Conservation (phyloP, 2,113 vertebrate species). For the Penelope pileata region DNA sequence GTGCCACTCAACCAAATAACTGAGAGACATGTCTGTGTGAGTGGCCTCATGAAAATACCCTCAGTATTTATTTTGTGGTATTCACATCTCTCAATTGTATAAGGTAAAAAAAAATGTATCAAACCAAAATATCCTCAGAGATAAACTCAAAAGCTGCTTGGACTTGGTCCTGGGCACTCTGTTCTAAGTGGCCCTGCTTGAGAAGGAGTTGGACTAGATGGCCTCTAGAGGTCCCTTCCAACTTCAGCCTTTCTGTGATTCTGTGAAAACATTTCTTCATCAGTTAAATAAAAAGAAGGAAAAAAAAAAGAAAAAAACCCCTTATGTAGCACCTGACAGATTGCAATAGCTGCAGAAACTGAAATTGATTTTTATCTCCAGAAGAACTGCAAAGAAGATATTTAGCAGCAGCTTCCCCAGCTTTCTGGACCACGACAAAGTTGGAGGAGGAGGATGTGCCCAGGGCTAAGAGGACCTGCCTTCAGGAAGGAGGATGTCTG, state of each 20-base stretch:
- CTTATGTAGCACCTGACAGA: not conserved
- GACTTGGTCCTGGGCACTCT: not conserved
- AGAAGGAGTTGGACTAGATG: not conserved
- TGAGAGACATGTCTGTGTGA: accelerated
- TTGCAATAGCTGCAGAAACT: not conserved
- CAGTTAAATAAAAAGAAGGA: not conserved
- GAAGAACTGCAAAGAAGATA: not conserved
- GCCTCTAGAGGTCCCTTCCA: not conserved
- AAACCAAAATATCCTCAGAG: not conserved
- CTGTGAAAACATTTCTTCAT: not conserved
- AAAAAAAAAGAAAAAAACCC: not conserved
- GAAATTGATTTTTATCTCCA: not conserved
- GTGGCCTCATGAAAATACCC: not conserved
- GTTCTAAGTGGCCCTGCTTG: not conserved
- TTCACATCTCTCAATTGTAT: not conserved
- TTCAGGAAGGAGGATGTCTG: accelerated
- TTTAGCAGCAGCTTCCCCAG: not conserved
- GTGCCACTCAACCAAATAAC: not conserved
- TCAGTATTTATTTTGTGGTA: not conserved
- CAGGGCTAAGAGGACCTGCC: not conserved
- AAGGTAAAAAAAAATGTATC: not conserved
- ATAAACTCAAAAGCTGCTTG: not conserved
- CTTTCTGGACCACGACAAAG: not conserved
- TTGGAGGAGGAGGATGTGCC: not conserved
- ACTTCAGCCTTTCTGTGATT: not conserved